phyloP scores from a whole-genome alignment of 2,113 vertebrate genomes.

The Phainopepla nitens region DNA sequence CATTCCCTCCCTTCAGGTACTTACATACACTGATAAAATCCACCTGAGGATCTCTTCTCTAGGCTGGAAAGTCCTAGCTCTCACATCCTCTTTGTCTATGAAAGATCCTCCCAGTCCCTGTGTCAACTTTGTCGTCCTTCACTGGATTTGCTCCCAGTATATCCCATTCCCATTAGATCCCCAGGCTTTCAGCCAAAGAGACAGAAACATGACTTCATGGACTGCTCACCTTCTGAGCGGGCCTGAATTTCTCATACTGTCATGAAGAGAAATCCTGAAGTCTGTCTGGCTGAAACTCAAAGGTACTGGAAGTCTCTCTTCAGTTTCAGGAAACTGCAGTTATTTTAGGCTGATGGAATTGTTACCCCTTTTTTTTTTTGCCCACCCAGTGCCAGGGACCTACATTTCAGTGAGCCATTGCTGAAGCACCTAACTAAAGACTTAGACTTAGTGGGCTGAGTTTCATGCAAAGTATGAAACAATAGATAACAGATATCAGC shows the following conservation, averaged over 20 bases:
- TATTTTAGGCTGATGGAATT: neutral
- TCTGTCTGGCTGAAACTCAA: neutral
- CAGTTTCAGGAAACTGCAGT: neutral
- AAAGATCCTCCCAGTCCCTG: neutral
- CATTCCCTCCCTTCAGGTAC: neutral
- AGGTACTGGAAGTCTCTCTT: neutral
- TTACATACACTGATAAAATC: neutral
- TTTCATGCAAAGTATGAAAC: neutral
- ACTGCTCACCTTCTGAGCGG: neutral
- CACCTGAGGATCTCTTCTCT: neutral
- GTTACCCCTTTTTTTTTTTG: accelerated
- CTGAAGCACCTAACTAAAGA: neutral
- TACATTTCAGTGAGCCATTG: neutral
- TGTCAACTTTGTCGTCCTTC: neutral
- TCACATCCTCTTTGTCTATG: neutral
- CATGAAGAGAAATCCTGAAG: neutral
- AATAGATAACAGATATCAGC: neutral
- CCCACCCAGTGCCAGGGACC: neutral
- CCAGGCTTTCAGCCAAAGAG: neutral
- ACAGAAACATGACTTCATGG: neutral
- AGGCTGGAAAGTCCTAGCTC: neutral
- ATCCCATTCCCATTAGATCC: neutral
- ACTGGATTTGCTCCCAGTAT: neutral
- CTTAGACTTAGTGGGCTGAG: neutral
- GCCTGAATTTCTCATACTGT: neutral